phyloP scores from a whole-genome alignment of 2,888 invertebrate species.

The Trichacis sp. region DNA sequence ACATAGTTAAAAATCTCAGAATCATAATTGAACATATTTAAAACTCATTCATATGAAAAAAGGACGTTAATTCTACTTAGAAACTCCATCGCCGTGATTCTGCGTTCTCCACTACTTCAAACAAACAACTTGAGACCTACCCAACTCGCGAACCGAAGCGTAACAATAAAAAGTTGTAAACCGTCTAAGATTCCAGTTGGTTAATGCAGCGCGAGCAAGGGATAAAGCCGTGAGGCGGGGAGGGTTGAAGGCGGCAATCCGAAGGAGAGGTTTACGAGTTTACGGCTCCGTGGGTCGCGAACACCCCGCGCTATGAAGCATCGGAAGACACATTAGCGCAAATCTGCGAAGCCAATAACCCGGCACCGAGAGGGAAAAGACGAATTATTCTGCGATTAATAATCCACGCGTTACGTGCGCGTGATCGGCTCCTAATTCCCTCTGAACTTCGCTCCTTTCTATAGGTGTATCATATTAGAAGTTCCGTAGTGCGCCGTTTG shows the following conservation, averaged over 20 bases:
- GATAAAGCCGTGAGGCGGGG: neutral
- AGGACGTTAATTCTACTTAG: no score
- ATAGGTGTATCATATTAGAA: slow-evolving; percentile 28
- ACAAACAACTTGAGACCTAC: no score
- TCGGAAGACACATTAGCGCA: slow-evolving; percentile 65
- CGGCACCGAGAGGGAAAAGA: slow-evolving; percentile 45
- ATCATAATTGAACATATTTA: no score
- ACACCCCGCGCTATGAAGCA: slow-evolving; percentile 57
- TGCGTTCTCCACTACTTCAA: no score
- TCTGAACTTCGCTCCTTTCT: slow-evolving; percentile 29
- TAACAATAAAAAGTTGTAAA: slow-evolving; percentile 5
- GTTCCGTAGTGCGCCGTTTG: slow-evolving; percentile 27
- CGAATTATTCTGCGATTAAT: slow-evolving; percentile 67
- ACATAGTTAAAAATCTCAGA: no score
- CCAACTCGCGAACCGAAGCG: neutral
- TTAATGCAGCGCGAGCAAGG: slow-evolving; percentile 34
- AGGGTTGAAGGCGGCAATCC: slow-evolving; percentile 3
- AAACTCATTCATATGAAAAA: no score
- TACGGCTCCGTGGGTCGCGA: slow-evolving; percentile 52
- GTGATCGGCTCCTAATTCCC: slow-evolving; percentile 60
- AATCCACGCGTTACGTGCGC: slow-evolving; percentile 66
- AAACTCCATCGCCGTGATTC: no score
- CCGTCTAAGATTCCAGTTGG: slow-evolving; percentile 16
- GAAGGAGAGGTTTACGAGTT: slow-evolving; percentile 50
- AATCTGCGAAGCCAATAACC: slow-evolving; percentile 66